These are phyloP conservation scores for Nemurella pictetii DNA, from an alignment of 2,888 invertebrate species.

Conservation along the genomic window DNA sequence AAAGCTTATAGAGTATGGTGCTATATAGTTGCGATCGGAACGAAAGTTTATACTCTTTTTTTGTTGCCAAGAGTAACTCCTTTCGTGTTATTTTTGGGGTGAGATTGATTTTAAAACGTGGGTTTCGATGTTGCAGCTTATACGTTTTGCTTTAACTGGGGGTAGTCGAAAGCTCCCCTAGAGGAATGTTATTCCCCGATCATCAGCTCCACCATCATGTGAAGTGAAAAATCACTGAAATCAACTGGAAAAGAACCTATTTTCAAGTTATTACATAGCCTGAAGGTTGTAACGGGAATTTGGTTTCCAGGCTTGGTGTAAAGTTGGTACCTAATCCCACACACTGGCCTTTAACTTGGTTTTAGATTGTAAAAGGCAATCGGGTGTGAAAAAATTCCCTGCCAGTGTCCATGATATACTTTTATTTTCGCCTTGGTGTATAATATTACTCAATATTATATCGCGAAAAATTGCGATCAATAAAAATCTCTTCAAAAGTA, in stretches of 20 bases:
- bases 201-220: not conserved
- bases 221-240: conserved; percentile 24
- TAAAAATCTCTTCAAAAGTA: no score
- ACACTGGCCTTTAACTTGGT: not conserved
- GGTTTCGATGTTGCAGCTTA: not conserved
- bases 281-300: not conserved
- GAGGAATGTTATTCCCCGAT: conserved; percentile 10
- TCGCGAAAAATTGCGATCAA: not conserved
- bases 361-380: not conserved
- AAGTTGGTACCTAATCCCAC: conserved; percentile 3
- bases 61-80: not conserved
- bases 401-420: not conserved
- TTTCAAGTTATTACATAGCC: conserved; percentile 2
- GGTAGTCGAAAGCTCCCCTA: not conserved
- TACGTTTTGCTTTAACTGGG: not conserved
- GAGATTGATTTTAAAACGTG: not conserved
- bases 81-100: not conserved
- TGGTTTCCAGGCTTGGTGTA: not conserved
- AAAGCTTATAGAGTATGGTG: not conserved
- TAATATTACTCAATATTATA: not conserved
- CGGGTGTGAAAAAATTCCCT: not conserved
- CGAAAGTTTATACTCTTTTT: not conserved
- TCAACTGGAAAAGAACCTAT: conserved; percentile 21
- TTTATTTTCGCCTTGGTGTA: no score
- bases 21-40: not conserved